phyloP scores from a whole-genome alignment of 2,888 invertebrate species.

The Aleiodes alternator region DNA sequence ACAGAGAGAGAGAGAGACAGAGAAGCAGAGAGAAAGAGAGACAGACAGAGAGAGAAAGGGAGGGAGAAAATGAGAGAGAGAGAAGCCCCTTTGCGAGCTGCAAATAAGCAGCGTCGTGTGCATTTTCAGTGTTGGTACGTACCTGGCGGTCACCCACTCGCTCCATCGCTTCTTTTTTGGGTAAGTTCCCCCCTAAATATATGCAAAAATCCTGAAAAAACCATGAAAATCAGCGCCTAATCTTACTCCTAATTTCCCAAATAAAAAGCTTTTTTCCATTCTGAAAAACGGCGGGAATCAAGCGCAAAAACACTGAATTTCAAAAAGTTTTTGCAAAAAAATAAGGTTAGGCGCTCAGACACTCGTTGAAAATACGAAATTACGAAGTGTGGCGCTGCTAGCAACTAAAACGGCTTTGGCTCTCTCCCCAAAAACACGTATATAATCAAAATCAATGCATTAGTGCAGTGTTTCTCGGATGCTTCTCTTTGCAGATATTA shows the following conservation, averaged over 20 bases:
- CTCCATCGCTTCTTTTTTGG: conserved; percentile 20
- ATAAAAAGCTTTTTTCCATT: too few species aligned
- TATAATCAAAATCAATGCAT: conserved; percentile 69
- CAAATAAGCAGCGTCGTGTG: conserved; percentile 2
- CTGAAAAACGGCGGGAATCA: too few species aligned
- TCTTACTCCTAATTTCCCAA: too few species aligned
- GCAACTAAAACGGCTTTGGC: neutral
- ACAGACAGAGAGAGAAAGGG: too few species aligned
- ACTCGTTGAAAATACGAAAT: neutral
- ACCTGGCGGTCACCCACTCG: conserved; percentile 11
- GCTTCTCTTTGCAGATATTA: conserved; percentile 49
- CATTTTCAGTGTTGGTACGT: conserved; percentile 25
- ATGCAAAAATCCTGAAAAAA: neutral
- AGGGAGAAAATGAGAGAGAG: too few species aligned
- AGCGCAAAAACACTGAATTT: too few species aligned
- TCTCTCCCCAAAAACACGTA: conserved; percentile 8
- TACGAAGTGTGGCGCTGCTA: conserved; percentile 43
- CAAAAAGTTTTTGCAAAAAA: neutral
- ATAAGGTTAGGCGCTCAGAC: conserved; percentile 31
- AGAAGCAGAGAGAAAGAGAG: too few species aligned
- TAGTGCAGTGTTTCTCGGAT: conserved; percentile 57
- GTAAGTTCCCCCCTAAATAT: conserved; percentile 9
- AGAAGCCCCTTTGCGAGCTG: conserved; percentile 2
- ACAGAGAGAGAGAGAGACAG: too few species aligned
- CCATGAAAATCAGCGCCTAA: neutral